Percentiles rank a stretch among this genome's conserved stretches.
Evolutionary conservation across 2,797 vertebrate genomes (phyloP).

Genomic region (Microcaecilia unicolor): DNA sequence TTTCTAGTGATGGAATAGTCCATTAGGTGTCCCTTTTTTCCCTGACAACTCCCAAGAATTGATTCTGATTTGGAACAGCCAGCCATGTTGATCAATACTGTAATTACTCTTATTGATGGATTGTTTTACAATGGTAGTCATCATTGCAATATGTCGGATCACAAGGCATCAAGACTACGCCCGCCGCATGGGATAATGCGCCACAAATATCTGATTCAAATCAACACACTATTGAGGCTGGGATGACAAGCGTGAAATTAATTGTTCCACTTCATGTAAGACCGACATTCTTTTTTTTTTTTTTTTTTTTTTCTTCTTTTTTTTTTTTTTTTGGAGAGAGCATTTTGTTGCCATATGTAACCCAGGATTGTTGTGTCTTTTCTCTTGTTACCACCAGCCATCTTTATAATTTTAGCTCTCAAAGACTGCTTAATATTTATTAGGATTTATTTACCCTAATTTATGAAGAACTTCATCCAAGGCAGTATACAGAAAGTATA

Average conservation of each 20-base stretch:
- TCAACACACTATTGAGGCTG: slow-evolving; percentile 76
- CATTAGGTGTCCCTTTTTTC: slow-evolving; percentile 66
- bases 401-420: too few species aligned
- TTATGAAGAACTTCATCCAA: too few species aligned
- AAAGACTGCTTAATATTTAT: too few species aligned
- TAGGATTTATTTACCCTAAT: too few species aligned
- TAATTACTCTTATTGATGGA: slow-evolving; percentile 76
- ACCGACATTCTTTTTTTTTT: slow-evolving; percentile 76
- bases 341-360: slow-evolving; percentile 71
- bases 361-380: slow-evolving; percentile 39
- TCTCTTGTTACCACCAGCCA: slow-evolving; percentile 35
- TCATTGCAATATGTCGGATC: slow-evolving; percentile 45
- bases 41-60: slow-evolving; percentile 58
- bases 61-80: slow-evolving; percentile 63
- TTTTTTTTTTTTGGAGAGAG: slow-evolving; percentile 83
- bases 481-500: too few species aligned
- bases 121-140: slow-evolving; percentile 63
- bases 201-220: slow-evolving; percentile 78
- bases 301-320: slow-evolving; percentile 84
- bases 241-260: slow-evolving; percentile 95
- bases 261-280: slow-evolving; percentile 93
- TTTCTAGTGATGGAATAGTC: slow-evolving; percentile 63
- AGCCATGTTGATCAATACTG: slow-evolving; percentile 67
- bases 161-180: slow-evolving; percentile 46
- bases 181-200: slow-evolving; percentile 46